Base-by-base conservation (phyloP, 2,888 invertebrate genomes). In the Erpobdella octoculata region DNA sequence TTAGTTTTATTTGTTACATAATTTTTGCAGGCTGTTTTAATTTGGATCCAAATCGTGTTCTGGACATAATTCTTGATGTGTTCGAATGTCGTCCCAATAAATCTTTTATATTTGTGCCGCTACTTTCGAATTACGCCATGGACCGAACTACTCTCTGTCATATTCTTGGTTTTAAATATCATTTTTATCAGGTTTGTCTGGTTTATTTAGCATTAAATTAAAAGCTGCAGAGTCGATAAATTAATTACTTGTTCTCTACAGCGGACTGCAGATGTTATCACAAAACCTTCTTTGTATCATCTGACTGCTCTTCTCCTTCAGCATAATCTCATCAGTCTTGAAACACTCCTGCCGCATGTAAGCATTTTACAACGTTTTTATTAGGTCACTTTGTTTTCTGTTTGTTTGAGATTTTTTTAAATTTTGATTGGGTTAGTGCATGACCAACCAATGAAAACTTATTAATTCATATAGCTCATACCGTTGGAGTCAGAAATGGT, bases 21-120 rank as follows among this genome's bases (percentile, higher is more conserved):
- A 41, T n/a, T n/a, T 15, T 73, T 77, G 15, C 77, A 82, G 73
- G 98, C 80, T 96, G 95, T 83, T 99, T 98, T 83, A 97, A 97
- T 85, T 87, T 99, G 82, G 98, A 99, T 85, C 98, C 98, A 4
- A 98, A 98, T 84, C 87, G 97, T 80, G 95, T 96, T 18, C 85
- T 97, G 76, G 98, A 98, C 82, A 89, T 97, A 75, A 91, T 99
- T 77, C 85, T 99, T 78, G 97, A 98, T 84, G 91, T 93, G 36
- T 96, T 98, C 86, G 97, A 98, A 82, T 82, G 80, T 87, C 80
- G 81, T 46, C 81, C 83, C 6, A 90, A 82, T 21, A 78, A 80
- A 33, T 78, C 80, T 78, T 87, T 87, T 69, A 86, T 93, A 78
- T 96, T 94, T 83, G 89, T 95, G 80, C 90, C 91, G 0, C 86